Evolutionary conservation across 2,797 vertebrate species (phyloP).

Genomic region (Arnoldichthys spilopterus): DNA sequence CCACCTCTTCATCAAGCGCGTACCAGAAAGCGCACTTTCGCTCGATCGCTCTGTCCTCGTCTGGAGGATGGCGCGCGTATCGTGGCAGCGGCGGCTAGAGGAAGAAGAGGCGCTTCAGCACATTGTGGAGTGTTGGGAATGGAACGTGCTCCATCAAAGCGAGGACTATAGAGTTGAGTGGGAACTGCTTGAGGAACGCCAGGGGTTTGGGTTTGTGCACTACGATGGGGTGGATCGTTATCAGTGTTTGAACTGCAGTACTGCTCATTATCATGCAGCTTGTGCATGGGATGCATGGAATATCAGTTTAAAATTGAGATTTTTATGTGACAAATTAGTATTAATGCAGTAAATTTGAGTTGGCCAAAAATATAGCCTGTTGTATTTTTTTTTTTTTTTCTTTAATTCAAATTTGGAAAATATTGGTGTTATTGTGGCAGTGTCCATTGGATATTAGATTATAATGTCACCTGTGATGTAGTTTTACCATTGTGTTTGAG

Average conservation of each 20-base stretch:
- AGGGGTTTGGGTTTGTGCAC: neutral
- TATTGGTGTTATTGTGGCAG: neutral
- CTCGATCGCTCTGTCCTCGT: neutral
- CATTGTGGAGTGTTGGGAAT: constrained; percentile 70
- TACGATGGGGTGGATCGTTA: too few relatives aligned
- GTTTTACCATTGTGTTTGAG: neutral
- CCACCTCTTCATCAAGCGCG: constrained; percentile 39
- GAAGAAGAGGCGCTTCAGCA: constrained; percentile 72
- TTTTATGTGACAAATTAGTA: neutral
- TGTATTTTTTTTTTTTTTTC: neutral
- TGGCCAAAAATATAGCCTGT: neutral
- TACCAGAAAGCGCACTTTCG: neutral
- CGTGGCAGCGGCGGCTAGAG: constrained; percentile 71
- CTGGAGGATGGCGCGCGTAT: constrained; percentile 72
- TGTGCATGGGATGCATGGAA: neutral
- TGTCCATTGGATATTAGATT: neutral
- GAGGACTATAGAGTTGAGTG: constrained; percentile 80
- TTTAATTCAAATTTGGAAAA: neutral
- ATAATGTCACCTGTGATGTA: neutral
- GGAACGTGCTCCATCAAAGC: constrained; percentile 69
- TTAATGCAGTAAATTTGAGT: neutral
- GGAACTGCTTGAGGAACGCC: constrained; percentile 33
- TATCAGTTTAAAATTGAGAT: neutral
- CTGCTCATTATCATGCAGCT: neutral
- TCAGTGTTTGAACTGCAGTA: neutral